These are phyloP conservation scores for Murina feae DNA, from an alignment of 2,113 vertebrate genomes.

Conservation along the genomic window DNA sequence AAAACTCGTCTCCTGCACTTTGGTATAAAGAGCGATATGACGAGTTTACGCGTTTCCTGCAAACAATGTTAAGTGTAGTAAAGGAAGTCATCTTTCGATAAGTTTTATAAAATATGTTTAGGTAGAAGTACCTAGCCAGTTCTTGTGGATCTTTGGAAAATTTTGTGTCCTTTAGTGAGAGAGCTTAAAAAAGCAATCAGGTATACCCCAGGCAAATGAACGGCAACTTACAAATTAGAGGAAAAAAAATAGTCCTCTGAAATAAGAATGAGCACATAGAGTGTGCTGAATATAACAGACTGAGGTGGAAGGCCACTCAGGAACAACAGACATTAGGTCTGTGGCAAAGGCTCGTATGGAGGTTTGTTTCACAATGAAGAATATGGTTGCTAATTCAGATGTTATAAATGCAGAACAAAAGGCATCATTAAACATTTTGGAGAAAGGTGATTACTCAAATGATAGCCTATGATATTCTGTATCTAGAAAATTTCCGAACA, in stretches of 20 bases:
- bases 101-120: not conserved
- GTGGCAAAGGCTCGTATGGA: not conserved
- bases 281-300: not conserved
- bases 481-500: not conserved
- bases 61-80: too few relatives aligned
- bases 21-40: too few relatives aligned
- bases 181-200: not conserved
- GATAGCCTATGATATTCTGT: not conserved
- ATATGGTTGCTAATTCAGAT: not conserved
- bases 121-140: not conserved
- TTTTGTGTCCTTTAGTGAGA: not conserved
- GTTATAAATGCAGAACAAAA: not conserved
- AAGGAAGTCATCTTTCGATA: not conserved
- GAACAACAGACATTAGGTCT: not conserved
- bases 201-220: not conserved
- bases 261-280: not conserved
- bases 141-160: not conserved
- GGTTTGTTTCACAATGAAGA: not conserved
- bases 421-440: not conserved
- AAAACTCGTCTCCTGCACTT: too few relatives aligned
- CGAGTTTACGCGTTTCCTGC: too few relatives aligned
- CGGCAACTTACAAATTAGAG: not conserved
- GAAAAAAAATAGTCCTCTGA: not conserved
- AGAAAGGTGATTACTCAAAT: not conserved
- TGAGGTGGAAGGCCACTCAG: not conserved